These are phyloP conservation scores for Micromys minutus DNA, from an alignment of 2,113 vertebrate genomes.

Conservation along the genomic window DNA sequence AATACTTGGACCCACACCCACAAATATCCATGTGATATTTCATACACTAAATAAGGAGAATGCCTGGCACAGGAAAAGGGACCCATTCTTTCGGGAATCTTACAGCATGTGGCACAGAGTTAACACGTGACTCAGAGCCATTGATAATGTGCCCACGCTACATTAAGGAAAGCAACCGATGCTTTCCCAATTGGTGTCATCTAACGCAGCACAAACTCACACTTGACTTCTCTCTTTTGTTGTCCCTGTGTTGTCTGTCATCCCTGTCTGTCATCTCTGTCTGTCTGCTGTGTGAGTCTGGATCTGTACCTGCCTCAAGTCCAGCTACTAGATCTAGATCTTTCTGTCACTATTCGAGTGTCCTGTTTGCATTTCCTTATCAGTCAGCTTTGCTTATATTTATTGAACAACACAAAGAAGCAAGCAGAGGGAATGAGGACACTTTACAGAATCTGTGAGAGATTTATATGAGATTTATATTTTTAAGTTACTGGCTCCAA, in stretches of 20 bases:
- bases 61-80: background rate
- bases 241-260: background rate
- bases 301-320: background rate
- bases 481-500: background rate
- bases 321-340: background rate
- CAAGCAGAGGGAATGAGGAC: background rate
- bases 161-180: background rate
- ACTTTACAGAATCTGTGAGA: no score
- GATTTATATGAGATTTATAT: no score
- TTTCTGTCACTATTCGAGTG: background rate
- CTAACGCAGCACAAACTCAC: background rate
- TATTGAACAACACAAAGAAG: no score
- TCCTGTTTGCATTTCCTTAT: background rate
- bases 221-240: background rate
- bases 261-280: background rate
- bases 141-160: accelerated
- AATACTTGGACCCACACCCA: background rate
- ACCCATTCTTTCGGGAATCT: background rate
- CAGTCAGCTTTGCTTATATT: background rate
- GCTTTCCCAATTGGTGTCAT: background rate
- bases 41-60: background rate
- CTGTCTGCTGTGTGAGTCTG: background rate
- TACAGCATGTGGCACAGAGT: background rate
- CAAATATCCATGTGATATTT: background rate
- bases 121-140: background rate